phyloP scores from a whole-genome alignment of 2,113 vertebrate species.

The Propithecus coquereli region DNA sequence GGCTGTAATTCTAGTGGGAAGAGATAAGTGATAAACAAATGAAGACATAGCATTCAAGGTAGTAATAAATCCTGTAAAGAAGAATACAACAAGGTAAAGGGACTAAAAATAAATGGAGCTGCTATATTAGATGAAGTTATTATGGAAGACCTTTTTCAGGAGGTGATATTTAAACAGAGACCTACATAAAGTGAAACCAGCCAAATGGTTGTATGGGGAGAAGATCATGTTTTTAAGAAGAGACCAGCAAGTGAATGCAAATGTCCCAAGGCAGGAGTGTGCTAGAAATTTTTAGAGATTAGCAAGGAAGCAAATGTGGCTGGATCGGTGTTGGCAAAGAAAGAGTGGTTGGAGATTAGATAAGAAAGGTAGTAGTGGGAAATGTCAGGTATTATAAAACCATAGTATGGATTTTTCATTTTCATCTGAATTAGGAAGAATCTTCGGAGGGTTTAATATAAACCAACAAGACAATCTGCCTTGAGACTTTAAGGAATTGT shows the following conservation, averaged over 20 bases:
- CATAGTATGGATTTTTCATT: not conserved
- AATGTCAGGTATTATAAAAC: not conserved
- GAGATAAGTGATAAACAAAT: not conserved
- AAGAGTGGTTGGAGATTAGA: not conserved
- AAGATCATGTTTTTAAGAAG: not conserved
- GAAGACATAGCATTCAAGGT: not conserved
- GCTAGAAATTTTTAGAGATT: not conserved
- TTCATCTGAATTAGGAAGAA: not conserved
- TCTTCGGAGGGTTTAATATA: not conserved
- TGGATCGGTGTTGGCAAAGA: not conserved
- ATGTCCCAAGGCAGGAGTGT: not conserved
- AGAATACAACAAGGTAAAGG: not conserved
- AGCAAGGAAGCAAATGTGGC: not conserved
- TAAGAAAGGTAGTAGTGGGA: not conserved
- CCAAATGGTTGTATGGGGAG: not conserved
- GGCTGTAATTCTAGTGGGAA: not conserved
- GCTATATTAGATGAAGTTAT: not conserved
- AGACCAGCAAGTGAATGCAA: not conserved
- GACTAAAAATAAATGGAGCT: not conserved
- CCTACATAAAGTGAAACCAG: not conserved
- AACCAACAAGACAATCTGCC: not conserved
- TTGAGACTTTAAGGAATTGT: not conserved
- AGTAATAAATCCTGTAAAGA: not conserved
- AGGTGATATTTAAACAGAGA: not conserved
- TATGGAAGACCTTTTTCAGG: not conserved